Percentiles rank a stretch among this genome's conserved stretches.
Conservation (phyloP, 2,113 vertebrate species). For the Lontra canadensis region DNA sequence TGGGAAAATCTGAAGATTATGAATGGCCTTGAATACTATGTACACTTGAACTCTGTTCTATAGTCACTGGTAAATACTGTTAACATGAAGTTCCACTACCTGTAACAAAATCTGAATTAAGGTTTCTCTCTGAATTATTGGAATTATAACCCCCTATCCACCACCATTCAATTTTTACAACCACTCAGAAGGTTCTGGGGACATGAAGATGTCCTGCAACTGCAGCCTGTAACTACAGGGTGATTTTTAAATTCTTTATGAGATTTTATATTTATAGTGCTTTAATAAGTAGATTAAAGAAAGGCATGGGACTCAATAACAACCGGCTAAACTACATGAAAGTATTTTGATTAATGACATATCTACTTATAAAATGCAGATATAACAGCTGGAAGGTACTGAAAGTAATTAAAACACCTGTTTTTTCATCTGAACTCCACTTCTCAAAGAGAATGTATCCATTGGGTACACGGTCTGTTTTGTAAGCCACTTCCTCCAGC, state of each 20-base stretch:
- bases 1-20: background rate
- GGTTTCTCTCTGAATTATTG: background rate
- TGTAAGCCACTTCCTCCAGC: background rate
- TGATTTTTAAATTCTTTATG: background rate
- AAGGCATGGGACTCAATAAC: background rate
- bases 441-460: background rate
- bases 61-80: background rate
- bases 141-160: background rate
- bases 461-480: background rate
- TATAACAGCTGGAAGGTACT: background rate
- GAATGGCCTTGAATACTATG: background rate
- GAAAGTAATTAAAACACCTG: background rate
- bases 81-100: background rate
- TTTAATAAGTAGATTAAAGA: background rate
- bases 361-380: background rate
- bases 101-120: slow-evolving; percentile 19
- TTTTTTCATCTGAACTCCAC: background rate
- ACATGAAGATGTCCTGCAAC: background rate
- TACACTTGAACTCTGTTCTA: background rate
- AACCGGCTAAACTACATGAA: background rate
- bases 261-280: background rate
- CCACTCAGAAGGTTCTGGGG: background rate
- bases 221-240: background rate
- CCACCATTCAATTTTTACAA: background rate
- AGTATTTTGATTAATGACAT: background rate